phyloP scores from a whole-genome alignment of 35 echinoderm and acorn worm species.

The Patiria miniata region DNA sequence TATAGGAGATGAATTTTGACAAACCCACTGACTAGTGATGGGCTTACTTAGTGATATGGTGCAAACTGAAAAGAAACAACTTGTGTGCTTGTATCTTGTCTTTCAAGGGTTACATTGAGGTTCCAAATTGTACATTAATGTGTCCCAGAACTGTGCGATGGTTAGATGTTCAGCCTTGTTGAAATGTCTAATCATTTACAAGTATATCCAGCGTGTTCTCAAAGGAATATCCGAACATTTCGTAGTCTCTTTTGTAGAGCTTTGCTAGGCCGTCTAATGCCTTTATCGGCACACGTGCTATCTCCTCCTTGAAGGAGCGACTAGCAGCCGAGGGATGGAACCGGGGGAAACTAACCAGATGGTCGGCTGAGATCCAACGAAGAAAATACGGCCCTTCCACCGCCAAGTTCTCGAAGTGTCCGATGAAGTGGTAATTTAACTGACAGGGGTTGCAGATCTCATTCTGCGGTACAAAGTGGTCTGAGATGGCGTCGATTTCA shows the following conservation, averaged over 20 bases:
- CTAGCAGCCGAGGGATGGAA: slow-evolving; percentile 50
- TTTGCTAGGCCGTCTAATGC: slow-evolving; percentile 23
- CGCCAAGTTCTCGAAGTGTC: slow-evolving; percentile 67
- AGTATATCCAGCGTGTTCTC: slow-evolving; percentile 5
- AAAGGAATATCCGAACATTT: slow-evolving; percentile 61
- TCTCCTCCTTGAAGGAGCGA: slow-evolving; percentile 2
- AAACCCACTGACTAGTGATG: too few species aligned
- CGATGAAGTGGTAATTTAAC: slow-evolving; percentile 63
- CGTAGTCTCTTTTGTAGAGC: slow-evolving; percentile 55
- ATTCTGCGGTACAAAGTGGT: slow-evolving; percentile 68
- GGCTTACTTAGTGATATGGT: too few species aligned
- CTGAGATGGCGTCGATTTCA: slow-evolving; percentile 41
- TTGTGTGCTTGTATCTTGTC: too few species aligned
- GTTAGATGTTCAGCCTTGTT: too few species aligned
- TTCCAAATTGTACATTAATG: too few species aligned
- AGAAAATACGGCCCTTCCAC: slow-evolving; percentile 67
- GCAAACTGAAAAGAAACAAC: too few species aligned
- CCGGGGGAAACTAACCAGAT: slow-evolving; percentile 43
- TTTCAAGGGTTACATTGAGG: too few species aligned
- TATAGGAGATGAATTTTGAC: too few species aligned
- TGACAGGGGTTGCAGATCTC: slow-evolving; percentile 45
- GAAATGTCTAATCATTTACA: too few species aligned
- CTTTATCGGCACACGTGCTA: slow-evolving; percentile 28
- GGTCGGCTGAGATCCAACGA: slow-evolving; percentile 2
- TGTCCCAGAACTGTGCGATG: too few species aligned